Evolutionary conservation across 2,113 vertebrate species (phyloP).

Genomic region (Cephalopholis sonnerati): DNA sequence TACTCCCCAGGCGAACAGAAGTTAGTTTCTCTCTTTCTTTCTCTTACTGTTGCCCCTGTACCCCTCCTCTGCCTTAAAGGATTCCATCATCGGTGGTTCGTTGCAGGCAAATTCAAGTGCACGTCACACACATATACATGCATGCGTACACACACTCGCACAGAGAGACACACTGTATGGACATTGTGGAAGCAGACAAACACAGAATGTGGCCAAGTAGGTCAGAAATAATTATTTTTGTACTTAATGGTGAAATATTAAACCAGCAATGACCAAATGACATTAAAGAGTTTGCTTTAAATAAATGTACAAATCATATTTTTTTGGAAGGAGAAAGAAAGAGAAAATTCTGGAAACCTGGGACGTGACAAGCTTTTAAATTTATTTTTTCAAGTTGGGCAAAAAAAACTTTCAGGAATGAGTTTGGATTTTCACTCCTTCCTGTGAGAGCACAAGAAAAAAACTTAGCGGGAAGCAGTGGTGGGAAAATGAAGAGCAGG

Average conservation of each 20-base stretch:
- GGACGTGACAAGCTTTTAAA: not conserved
- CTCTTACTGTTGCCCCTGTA: constrained; percentile 57
- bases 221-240: constrained; percentile 56
- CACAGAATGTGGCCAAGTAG: constrained; percentile 57
- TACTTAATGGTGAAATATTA: constrained; percentile 31
- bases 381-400: not conserved
- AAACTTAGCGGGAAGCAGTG: not conserved
- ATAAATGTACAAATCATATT: not conserved
- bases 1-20: constrained; percentile 87
- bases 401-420: not conserved
- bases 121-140: constrained; percentile 26
- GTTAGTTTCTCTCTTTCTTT: constrained; percentile 77
- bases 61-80: constrained; percentile 65
- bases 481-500: not conserved
- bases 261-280: constrained; percentile 36
- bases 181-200: constrained; percentile 25
- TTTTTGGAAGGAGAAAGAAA: not conserved
- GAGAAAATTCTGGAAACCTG: not conserved
- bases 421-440: not conserved
- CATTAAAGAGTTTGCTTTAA: not conserved
- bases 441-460: not conserved
- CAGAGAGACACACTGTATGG: not conserved
- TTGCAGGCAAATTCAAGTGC: constrained; percentile 36
- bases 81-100: constrained; percentile 62
- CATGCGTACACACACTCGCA: constrained; percentile 11